A percentile compares a stretch with the other conserved stretches of the same genome.
phyloP scores from a whole-genome alignment of 92 coral and sea anemone genomes.

The Nematostella vectensis region DNA sequence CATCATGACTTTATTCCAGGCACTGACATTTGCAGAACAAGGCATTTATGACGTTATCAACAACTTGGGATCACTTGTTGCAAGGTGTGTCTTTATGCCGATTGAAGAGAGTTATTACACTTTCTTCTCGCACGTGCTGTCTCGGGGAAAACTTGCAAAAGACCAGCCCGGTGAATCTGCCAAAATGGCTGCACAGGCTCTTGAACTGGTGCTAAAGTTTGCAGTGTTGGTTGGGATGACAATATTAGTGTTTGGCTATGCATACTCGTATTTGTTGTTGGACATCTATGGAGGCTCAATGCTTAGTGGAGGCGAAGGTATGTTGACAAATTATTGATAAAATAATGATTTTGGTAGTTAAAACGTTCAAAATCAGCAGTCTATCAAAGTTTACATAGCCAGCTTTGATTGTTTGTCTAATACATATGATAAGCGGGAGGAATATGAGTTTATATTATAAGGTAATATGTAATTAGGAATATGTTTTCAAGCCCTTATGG shows the following conservation, averaged over 20 bases:
- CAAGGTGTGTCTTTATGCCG: slow-evolving; percentile 92
- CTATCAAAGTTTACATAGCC: background rate
- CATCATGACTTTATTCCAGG: slow-evolving; percentile 90
- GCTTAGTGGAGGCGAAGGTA: slow-evolving; percentile 96
- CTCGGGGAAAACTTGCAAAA: slow-evolving; percentile 62
- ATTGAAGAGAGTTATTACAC: slow-evolving; percentile 96
- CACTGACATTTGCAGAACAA: slow-evolving; percentile 88
- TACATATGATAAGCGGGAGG: background rate
- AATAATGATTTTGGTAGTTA: no score
- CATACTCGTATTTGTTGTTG: slow-evolving; percentile 78
- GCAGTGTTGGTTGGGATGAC: slow-evolving; percentile 82
- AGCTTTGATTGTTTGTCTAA: background rate
- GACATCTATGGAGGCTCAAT: slow-evolving; percentile 95
- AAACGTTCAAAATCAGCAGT: no score
- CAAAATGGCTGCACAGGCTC: slow-evolving; percentile 69
- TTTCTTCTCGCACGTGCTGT: slow-evolving; percentile 79
- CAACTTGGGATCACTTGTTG: slow-evolving; percentile 90
- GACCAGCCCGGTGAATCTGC: slow-evolving; percentile 63
- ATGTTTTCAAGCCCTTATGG: no score
- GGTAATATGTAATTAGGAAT: no score
- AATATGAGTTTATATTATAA: background rate
- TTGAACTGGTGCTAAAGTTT: slow-evolving; percentile 85
- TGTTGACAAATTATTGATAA: no score
- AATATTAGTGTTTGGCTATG: slow-evolving; percentile 81
- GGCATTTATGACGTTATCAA: slow-evolving; percentile 94